phyloP scores from a whole-genome alignment of 1,140 invertebrate species.

The Drosophila simulans region DNA sequence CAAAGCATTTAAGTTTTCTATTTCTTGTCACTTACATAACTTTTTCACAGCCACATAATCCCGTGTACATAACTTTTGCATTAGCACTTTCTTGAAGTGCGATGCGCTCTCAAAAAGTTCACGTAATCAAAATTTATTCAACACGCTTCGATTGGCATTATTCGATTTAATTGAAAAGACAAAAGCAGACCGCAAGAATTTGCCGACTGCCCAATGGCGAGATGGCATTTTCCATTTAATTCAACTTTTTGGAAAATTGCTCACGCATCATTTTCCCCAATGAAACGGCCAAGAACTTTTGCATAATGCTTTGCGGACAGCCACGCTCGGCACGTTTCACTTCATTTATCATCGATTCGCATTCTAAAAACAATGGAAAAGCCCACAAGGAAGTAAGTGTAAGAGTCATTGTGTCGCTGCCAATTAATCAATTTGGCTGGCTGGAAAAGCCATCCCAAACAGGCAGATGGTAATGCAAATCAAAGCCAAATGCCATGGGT shows the following conservation, averaged over 20 bases:
- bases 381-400: constrained; percentile 6
- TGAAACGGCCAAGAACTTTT: constrained; percentile 49
- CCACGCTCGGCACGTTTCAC: constrained; percentile 34
- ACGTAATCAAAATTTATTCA: constrained; percentile 33
- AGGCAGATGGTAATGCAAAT: constrained; percentile 25
- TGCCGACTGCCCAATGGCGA: constrained; percentile 22
- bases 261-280: constrained; percentile 67
- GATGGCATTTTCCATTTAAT: constrained; percentile 63
- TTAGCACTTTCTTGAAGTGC: background rate
- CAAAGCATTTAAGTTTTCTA: background rate
- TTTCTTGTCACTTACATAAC: background rate
- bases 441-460: constrained; percentile 2
- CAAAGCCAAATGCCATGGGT: constrained; percentile 29
- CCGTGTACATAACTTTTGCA: background rate
- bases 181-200: constrained; percentile 37
- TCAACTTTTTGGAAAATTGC: constrained; percentile 62
- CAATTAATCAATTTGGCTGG: constrained; percentile 62
- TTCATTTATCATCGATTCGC: constrained; percentile 64
- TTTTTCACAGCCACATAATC: background rate
- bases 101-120: background rate
- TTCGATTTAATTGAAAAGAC: constrained; percentile 58
- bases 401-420: constrained; percentile 24
- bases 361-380: constrained; percentile 13
- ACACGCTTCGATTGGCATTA: constrained; percentile 45
- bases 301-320: constrained; percentile 45